Percentiles rank a stretch among this genome's conserved stretches.
These are phyloP conservation scores for Cryptotermes secundus DNA, from an alignment of 1,140 invertebrate species.

Conservation along the genomic window DNA sequence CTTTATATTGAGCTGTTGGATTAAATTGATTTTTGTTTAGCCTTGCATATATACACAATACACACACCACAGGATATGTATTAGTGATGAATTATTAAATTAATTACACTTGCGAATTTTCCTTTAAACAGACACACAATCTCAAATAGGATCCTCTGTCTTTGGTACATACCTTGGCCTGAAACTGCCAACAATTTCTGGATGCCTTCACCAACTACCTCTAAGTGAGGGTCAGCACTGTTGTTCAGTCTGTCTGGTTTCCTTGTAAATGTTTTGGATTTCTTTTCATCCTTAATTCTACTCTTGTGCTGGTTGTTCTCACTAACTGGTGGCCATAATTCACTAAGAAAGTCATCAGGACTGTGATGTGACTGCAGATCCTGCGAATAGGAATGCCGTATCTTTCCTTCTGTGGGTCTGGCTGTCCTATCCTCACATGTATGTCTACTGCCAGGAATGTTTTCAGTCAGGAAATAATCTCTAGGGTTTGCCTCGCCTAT, in stretches of 20 bases:
- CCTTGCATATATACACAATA: too few species aligned
- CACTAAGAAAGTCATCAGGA: constrained; percentile 17
- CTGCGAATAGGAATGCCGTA: constrained; percentile 7
- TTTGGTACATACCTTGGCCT: background rate
- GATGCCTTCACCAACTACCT: constrained; percentile 22
- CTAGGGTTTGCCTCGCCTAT: constrained; percentile 15
- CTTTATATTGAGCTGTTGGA: too few species aligned
- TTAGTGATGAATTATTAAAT: too few species aligned
- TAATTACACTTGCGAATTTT: too few species aligned
- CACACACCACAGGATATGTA: too few species aligned
- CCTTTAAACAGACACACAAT: background rate
- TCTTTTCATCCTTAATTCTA: background rate
- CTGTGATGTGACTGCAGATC: background rate
- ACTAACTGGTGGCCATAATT: constrained; percentile 22
- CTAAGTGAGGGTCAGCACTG: background rate
- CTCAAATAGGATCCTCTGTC: background rate
- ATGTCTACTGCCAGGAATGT: background rate
- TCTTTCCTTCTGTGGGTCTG: background rate
- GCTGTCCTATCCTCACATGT: background rate
- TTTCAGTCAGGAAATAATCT: constrained; percentile 13
- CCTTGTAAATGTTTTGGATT: background rate
- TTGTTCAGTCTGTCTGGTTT: constrained; percentile 26
- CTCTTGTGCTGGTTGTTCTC: background rate
- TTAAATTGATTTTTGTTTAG: too few species aligned
- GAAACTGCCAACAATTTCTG: background rate